Percentiles rank a stretch among this genome's conserved stretches.
Evolutionary conservation across 2,113 vertebrate genomes (phyloP).

Genomic region (Syngnathus scovelli): DNA sequence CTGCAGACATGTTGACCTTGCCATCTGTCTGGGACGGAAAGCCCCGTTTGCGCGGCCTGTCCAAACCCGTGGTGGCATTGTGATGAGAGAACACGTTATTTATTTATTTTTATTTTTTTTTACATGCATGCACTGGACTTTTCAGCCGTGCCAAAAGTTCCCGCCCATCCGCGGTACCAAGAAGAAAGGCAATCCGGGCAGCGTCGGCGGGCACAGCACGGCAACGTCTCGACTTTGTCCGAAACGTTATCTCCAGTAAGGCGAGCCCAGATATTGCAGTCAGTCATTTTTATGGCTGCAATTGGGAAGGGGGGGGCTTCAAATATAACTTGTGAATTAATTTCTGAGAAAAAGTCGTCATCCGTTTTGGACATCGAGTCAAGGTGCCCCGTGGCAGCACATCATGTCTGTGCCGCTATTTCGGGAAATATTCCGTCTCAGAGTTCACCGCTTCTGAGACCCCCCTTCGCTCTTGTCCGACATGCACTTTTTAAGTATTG

Average conservation of each 20-base stretch:
- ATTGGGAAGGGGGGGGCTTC: constrained; percentile 7
- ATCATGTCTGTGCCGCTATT: constrained; percentile 57
- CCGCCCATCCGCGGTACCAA: background rate
- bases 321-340: constrained; percentile 58
- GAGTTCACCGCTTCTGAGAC: constrained; percentile 63
- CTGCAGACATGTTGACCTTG: background rate
- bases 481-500: constrained; percentile 17
- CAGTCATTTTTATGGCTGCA: constrained; percentile 9
- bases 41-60: background rate
- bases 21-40: background rate
- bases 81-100: too few species aligned
- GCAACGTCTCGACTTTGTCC: background rate
- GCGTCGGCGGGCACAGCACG: background rate
- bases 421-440: constrained; percentile 57
- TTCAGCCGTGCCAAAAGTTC: too few species aligned
- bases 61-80: background rate
- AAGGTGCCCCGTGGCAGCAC: constrained; percentile 52
- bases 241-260: constrained; percentile 3
- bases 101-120: too few species aligned
- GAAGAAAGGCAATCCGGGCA: background rate
- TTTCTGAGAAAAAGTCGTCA: constrained; percentile 64
- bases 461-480: constrained; percentile 46
- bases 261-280: background rate
- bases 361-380: constrained; percentile 64
- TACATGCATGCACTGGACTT: too few species aligned